Conservation (phyloP, 2,113 vertebrate species). For the Heterotis niloticus region DNA sequence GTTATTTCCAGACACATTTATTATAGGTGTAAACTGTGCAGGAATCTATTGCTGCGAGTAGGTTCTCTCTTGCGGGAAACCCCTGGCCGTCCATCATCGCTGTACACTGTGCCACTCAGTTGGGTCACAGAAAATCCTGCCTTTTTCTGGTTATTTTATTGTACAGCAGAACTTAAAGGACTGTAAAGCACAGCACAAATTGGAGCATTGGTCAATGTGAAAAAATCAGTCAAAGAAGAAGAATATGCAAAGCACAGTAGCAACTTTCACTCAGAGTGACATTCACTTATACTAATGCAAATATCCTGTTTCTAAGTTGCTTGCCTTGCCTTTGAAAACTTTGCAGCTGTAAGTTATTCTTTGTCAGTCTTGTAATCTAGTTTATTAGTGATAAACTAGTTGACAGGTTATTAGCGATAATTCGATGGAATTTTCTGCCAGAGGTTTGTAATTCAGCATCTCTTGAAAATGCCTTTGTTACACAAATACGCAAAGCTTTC, state of each 20-base stretch:
- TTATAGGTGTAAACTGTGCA: too few species aligned
- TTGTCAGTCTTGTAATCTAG: too few species aligned
- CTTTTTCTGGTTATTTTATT: constrained; percentile 36
- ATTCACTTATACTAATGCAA: constrained; percentile 31
- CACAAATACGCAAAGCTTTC: neutral
- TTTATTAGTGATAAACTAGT: neutral
- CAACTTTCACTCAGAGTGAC: constrained; percentile 38
- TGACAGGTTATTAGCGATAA: neutral
- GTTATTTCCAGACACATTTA: neutral
- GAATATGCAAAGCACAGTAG: constrained; percentile 30
- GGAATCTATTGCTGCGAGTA: neutral
- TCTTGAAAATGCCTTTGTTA: neutral
- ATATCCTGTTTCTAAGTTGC: constrained; percentile 11
- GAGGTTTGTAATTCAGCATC: neutral
- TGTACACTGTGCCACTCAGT: constrained; percentile 22
- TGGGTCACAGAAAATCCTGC: constrained; percentile 19
- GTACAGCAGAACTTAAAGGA: constrained; percentile 30
- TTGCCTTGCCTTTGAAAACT: constrained; percentile 11
- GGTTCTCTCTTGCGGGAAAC: neutral
- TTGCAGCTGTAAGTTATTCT: neutral
- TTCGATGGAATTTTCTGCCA: neutral
- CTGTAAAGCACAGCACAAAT: constrained; percentile 42
- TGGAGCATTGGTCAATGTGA: constrained; percentile 38
- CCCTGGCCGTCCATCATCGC: constrained; percentile 25
- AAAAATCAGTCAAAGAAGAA: constrained; percentile 45